phyloP scores from a whole-genome alignment of 2,888 invertebrate species.

The Amphipoea lucens region DNA sequence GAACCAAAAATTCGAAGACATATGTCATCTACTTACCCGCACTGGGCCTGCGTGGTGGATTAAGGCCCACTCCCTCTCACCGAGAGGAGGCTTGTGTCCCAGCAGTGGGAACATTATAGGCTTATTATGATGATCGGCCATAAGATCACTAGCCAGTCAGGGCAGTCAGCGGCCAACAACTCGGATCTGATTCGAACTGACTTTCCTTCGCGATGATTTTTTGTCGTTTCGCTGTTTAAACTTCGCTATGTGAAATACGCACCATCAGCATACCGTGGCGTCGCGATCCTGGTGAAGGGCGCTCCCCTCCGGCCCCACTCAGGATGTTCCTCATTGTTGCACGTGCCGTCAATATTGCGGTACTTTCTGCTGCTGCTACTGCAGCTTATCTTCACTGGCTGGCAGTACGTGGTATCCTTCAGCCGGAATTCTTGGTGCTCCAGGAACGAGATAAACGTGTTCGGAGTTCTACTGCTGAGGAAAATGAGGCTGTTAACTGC shows the following conservation, averaged over 20 bases:
- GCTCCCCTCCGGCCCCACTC: constrained; percentile 92
- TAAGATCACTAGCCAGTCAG: neutral
- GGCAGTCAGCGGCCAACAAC: neutral
- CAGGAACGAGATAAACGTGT: constrained; percentile 87
- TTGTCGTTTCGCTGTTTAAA: neutral
- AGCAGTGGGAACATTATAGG: neutral
- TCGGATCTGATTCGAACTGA: neutral
- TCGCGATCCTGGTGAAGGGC: constrained; percentile 90
- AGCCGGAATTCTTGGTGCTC: constrained; percentile 81
- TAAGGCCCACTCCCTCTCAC: neutral
- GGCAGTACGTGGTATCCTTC: constrained; percentile 76
- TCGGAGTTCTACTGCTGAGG: constrained; percentile 83
- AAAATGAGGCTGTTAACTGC: constrained; percentile 33
- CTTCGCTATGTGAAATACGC: constrained; percentile 47
- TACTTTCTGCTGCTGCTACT: constrained; percentile 84
- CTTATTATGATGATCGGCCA: neutral
- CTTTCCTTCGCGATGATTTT: neutral
- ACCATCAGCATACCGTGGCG: constrained; percentile 92
- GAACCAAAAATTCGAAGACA: no score
- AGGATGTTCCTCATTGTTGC: constrained; percentile 93
- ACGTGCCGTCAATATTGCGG: constrained; percentile 94
- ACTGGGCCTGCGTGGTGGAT: no score
- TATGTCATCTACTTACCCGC: no score
- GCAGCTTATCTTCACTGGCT: constrained; percentile 76
- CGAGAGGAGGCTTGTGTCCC: neutral